Evolutionary conservation across 2,113 vertebrate species (phyloP), one percentile per base, ranked within the genome.

Genomic region (Prionailurus bengalensis): DNA sequence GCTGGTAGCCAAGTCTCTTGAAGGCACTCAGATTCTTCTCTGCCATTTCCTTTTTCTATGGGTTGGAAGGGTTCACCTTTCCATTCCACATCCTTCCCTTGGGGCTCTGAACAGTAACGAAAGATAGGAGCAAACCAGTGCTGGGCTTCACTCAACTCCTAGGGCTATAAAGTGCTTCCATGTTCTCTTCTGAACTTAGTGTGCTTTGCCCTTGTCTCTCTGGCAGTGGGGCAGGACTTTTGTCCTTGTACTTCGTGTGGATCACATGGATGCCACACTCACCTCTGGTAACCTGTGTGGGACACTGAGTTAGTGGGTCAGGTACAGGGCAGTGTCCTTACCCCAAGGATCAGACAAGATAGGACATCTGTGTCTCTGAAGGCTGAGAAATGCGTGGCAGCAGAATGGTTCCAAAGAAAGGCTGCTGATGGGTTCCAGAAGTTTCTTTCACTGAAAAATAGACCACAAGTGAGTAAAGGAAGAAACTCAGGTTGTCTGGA

Each of bases 261-360:
- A 12, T 85, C 45, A 12, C 53, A 11, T 9, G 81, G 66, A n/a
- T 1, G 1, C 65, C 76, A 66, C 7, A 2, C 66, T 93, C 0
- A 2, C 74, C 81, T 78, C 53, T 83, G 25, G 39, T 42, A 17
- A 16, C n/a, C 58, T 74, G 48, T 89, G 25, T 7, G 71, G 70
- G 95, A 13, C 42, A 12, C 55, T 84, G 92, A 92, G 83, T 95
- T 66, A 68, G 91, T 84, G 82, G 81, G 80, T 94, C 65, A 81
- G 73, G 61, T 61, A 51, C 45, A 83, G 86, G 63, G 48, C 81
- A 86, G 65, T 65, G 53, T 91, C 55, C 36, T 66, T 71, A 83
- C 16, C 42, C 89, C 11, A 14, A 87, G 65, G 25, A 25, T 39
- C 58, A n/a, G 70, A 27, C 7, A 95, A 45, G 31, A 58, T 17